These are phyloP conservation scores for Sebastes ruberrimus DNA, from an alignment of 2,797 vertebrate species.

Conservation along the genomic window DNA sequence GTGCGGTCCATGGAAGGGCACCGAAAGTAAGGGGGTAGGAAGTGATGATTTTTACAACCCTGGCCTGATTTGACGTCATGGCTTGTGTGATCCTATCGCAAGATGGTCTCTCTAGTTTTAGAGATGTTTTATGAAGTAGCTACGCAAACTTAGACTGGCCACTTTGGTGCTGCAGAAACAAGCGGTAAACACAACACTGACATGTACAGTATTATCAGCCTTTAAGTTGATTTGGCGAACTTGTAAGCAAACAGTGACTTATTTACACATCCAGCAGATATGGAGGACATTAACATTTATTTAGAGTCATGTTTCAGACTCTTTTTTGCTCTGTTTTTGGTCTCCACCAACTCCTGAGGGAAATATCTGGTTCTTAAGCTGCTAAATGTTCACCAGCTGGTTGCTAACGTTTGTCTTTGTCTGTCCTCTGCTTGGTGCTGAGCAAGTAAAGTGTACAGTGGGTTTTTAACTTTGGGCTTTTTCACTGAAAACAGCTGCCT, in stretches of 20 bases:
- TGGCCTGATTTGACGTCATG: accelerated
- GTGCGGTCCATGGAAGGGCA: too few relatives aligned
- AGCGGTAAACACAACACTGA: neutral
- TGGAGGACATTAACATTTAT: neutral
- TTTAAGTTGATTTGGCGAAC: neutral
- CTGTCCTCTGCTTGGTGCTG: neutral
- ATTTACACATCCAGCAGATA: neutral
- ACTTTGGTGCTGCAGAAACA: neutral
- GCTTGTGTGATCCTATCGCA: neutral
- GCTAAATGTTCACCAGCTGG: neutral
- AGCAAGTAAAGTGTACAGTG: neutral
- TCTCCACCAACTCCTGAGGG: neutral
- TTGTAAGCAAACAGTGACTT: neutral
- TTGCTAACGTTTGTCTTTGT: neutral
- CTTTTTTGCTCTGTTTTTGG: neutral
- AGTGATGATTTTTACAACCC: too few relatives aligned
- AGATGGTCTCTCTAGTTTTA: neutral
- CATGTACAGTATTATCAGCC: neutral
- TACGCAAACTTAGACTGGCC: neutral
- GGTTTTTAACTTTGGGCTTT: neutral
- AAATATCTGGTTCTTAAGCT: neutral
- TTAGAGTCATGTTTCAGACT: too few relatives aligned
- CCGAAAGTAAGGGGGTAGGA: too few relatives aligned
- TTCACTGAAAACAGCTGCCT: neutral
- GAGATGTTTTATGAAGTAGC: neutral